phyloP scores from a whole-genome alignment of 2,888 invertebrate genomes.

The Argyresthia goedartella region DNA sequence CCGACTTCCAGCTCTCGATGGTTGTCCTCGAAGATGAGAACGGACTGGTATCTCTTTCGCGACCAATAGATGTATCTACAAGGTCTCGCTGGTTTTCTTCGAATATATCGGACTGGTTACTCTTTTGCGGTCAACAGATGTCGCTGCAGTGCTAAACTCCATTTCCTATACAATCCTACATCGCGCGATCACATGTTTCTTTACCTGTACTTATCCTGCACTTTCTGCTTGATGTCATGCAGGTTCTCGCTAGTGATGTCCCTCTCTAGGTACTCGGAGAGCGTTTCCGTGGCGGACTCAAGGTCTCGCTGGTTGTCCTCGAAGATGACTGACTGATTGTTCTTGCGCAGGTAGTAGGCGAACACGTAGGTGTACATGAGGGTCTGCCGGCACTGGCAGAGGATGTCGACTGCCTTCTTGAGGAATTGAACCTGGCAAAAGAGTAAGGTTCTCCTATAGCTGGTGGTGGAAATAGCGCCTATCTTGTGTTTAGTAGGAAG shows the following conservation, averaged over 20 bases:
- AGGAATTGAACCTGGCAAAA: slow-evolving; percentile 90
- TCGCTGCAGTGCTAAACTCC: too few species aligned
- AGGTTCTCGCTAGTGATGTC: slow-evolving; percentile 98
- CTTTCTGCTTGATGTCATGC: slow-evolving; percentile 98
- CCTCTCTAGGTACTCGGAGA: slow-evolving; percentile 97
- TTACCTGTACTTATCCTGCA: slow-evolving; percentile 97
- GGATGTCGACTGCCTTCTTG: slow-evolving; percentile 96
- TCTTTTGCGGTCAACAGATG: too few species aligned
- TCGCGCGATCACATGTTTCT: neutral
- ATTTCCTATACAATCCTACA: too few species aligned
- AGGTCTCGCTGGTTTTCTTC: too few species aligned
- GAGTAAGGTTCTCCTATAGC: neutral
- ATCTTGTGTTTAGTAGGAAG: too few species aligned
- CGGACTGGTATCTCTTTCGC: slow-evolving; percentile 97
- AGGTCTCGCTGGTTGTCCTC: slow-evolving; percentile 99
- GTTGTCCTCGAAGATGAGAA: slow-evolving; percentile 99
- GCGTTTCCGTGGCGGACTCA: slow-evolving; percentile 96
- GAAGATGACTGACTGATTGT: slow-evolving; percentile 98
- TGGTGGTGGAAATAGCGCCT: too few species aligned
- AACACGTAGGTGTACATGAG: slow-evolving; percentile 99
- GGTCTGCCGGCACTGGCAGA: slow-evolving; percentile 97
- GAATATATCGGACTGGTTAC: too few species aligned
- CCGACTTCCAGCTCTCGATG: slow-evolving; percentile 97
- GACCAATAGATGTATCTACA: too few species aligned
- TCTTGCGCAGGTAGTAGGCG: slow-evolving; percentile 97